phyloP scores from a whole-genome alignment of 2,113 vertebrate species.

The Falcunculus frontatus region DNA sequence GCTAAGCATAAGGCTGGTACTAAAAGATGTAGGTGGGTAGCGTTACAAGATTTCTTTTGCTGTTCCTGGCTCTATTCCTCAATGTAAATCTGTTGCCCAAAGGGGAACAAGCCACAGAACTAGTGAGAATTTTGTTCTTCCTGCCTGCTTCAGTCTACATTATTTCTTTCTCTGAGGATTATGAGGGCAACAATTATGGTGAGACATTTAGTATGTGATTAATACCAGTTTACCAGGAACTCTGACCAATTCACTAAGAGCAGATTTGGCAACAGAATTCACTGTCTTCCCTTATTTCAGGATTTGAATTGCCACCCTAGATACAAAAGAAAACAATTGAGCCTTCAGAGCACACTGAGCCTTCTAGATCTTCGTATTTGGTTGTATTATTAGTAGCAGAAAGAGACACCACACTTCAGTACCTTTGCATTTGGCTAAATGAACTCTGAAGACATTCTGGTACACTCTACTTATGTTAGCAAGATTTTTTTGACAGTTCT shows the following conservation, averaged over 20 bases:
- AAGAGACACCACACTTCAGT: not conserved
- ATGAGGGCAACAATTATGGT: not conserved
- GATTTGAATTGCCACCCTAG: not conserved
- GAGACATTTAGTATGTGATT: not conserved
- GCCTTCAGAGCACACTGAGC: not conserved
- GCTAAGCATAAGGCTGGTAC: not conserved
- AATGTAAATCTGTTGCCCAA: not conserved
- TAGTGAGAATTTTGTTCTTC: not conserved
- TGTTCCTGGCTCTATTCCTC: not conserved
- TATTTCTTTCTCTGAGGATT: not conserved
- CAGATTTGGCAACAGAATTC: not conserved
- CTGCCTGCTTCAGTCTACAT: not conserved
- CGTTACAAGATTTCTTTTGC: not conserved
- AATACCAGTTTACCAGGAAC: not conserved
- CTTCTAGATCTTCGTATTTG: not conserved
- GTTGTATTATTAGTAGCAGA: not conserved
- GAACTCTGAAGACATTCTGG: not conserved
- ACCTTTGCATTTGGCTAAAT: not conserved
- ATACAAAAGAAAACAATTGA: not conserved
- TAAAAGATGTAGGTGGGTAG: not conserved
- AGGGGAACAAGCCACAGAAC: not conserved
- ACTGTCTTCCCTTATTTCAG: not conserved
- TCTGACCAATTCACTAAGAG: not conserved
- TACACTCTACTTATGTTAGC: not conserved
- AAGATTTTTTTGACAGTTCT: slow-evolving; percentile 19